Base-by-base conservation (phyloP, 2,888 invertebrate species). In the Lottia scabra region DNA sequence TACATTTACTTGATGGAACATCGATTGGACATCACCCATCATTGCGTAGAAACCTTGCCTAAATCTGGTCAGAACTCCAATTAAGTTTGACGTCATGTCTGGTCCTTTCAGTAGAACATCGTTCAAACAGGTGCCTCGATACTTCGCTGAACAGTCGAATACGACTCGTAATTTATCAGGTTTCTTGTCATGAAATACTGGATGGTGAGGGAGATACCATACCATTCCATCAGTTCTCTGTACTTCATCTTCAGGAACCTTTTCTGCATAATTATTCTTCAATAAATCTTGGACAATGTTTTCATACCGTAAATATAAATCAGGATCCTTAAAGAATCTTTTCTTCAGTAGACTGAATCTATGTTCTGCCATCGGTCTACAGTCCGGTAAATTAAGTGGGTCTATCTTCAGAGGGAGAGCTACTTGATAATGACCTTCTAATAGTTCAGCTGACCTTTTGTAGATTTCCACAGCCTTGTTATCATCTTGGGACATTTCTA, bases 1-100 rank as follows among this genome's bases (percentile, higher is more conserved):
- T 2, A 56, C 23, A 3, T 23, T 23, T 13, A 56, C 45, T 30
- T 68, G 63, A 26, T 44, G 44, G 44, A 66, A 66, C 66, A 66
- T 66, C 38, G 38, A 19, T n/a, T 65, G 30, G 38, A 65, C 13
- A 16, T 65, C 65, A 15, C 65, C 38, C 65, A 65, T 43, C 44
- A 65, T 38, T 30, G 56, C 56, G 13, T 23, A 56, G 10, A 56
- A 56, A 23, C 23, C 56, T 19, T 56, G 56, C 13, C 56, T 19
- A 23, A 56, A 23, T 23, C 56, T 19, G 8, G 23, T 56, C 23
- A 56, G 23, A 19, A 56, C 56, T 2, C 56, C 56, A 3, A 56
- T 10, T 13, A 56, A 56, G 19, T 19, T 56, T 23, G 19, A 23
- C 4, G 56, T 56, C 56, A 56, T 56, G 56, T 56, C 56, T 56